phyloP scores from a whole-genome alignment of 2,113 vertebrate species.

The Aix galericulata region DNA sequence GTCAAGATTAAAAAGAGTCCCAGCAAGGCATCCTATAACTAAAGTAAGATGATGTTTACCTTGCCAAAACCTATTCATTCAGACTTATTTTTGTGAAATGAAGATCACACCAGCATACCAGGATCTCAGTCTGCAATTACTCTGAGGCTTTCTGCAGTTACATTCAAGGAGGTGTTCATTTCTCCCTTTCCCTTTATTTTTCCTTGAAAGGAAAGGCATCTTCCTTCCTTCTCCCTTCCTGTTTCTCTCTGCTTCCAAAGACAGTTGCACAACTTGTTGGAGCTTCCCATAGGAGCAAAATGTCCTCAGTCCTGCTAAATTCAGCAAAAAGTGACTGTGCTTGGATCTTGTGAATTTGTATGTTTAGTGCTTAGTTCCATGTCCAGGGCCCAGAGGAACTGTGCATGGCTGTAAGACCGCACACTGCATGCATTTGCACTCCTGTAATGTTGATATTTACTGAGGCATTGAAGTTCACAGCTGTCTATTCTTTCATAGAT shows the following conservation, averaged over 20 bases:
- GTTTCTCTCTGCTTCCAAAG: not conserved
- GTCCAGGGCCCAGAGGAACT: not conserved
- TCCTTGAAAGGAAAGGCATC: not conserved
- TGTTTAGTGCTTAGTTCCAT: not conserved
- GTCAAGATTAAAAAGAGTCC: not conserved
- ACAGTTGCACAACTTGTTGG: not conserved
- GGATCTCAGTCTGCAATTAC: not conserved
- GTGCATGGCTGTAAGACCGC: conserved; percentile 1
- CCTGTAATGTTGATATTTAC: conserved; percentile 3
- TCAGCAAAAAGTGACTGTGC: not conserved
- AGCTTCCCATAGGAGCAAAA: not conserved
- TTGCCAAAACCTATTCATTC: not conserved
- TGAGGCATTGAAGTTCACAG: conserved; percentile 10
- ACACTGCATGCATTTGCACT: not conserved
- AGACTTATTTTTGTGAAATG: not conserved
- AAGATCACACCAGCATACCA: not conserved
- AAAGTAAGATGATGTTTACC: not conserved
- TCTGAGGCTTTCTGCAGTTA: not conserved
- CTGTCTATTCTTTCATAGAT: not conserved
- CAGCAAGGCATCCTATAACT: not conserved
- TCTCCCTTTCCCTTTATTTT: not conserved
- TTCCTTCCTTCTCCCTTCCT: not conserved
- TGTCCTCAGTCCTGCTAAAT: not conserved
- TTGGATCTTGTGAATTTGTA: not conserved
- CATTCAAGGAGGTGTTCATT: not conserved